phyloP scores from a whole-genome alignment of 2,113 vertebrate species.

The Isurus oxyrinchus region DNA sequence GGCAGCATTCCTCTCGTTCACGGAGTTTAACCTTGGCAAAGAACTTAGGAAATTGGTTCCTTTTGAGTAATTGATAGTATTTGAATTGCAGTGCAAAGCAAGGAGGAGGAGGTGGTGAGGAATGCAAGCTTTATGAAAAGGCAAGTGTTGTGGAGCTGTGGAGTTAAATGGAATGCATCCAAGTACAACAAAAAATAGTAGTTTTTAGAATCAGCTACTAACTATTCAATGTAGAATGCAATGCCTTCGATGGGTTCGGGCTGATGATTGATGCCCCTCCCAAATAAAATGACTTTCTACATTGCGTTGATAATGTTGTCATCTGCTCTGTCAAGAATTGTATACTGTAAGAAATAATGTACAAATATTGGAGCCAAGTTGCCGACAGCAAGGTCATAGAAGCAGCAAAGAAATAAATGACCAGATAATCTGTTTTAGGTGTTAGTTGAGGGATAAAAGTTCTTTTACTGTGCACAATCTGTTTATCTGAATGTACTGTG shows the following conservation, averaged over 20 bases:
- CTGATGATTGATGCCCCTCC: not conserved
- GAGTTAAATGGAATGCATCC: slow-evolving; percentile 31
- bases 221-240: not conserved
- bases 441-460: not conserved
- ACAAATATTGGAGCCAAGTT: not conserved
- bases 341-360: not conserved
- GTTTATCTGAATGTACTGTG: not conserved
- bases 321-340: not conserved
- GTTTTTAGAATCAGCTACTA: not conserved
- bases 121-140: slow-evolving; percentile 24
- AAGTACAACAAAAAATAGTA: not conserved
- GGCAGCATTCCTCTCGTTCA: slow-evolving; percentile 27
- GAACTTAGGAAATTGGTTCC: slow-evolving; percentile 34
- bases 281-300: not conserved
- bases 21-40: slow-evolving; percentile 32
- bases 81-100: slow-evolving; percentile 27
- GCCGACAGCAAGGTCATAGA: not conserved
- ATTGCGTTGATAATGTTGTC: not conserved
- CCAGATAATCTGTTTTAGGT: not conserved
- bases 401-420: not conserved
- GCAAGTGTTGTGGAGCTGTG: not conserved
- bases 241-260: not conserved
- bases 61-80: slow-evolving; percentile 33
- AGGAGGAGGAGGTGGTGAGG: not conserved
- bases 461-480: not conserved